These are phyloP conservation scores for Pseudomyrmex concolor DNA, from an alignment of 1,140 invertebrate species.

Conservation along the genomic window DNA sequence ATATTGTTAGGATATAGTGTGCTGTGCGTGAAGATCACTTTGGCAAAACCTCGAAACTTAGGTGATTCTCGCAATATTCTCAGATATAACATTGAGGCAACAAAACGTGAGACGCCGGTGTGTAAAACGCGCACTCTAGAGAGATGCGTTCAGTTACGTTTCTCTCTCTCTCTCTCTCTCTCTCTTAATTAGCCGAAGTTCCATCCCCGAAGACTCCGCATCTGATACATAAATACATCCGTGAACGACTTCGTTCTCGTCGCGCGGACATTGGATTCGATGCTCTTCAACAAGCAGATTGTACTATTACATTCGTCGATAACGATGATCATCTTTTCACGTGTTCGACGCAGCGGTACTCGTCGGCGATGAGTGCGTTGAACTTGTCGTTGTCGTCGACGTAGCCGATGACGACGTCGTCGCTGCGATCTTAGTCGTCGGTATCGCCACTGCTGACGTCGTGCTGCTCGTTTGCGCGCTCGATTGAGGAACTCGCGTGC, in stretches of 20 bases:
- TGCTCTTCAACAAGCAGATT: constrained; percentile 56
- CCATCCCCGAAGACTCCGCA: too few relatives aligned
- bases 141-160: too few relatives aligned
- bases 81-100: too few relatives aligned
- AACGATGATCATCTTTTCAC: constrained; percentile 65
- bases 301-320: constrained; percentile 58
- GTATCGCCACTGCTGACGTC: neutral
- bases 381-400: constrained; percentile 16
- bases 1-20: too few relatives aligned
- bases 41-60: too few relatives aligned
- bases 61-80: too few relatives aligned
- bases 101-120: too few relatives aligned
- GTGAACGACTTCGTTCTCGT: neutral
- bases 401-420: constrained; percentile 12
- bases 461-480: constrained; percentile 21
- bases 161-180: constrained; percentile 3
- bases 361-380: constrained; percentile 49
- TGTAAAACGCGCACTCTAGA: too few relatives aligned
- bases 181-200: neutral
- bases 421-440: neutral
- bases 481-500: constrained; percentile 33
- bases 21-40: too few relatives aligned
- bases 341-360: constrained; percentile 59
- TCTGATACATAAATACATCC: too few relatives aligned
- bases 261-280: neutral